These are phyloP conservation scores for Thamnophis elegans DNA, from an alignment of 2,797 vertebrate species.

Conservation along the genomic window DNA sequence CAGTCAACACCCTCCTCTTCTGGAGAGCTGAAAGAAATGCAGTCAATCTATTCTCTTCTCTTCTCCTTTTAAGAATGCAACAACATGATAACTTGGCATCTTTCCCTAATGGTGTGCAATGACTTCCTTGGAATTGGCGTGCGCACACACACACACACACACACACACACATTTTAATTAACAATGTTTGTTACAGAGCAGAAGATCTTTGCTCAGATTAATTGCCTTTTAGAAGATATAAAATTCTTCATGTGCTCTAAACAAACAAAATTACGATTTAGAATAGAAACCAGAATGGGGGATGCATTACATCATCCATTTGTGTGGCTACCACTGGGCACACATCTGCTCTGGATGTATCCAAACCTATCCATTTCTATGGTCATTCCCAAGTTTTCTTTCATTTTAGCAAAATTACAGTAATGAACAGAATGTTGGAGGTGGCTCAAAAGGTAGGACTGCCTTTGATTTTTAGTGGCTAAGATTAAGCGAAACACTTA, in stretches of 20 bases:
- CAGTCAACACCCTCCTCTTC: constrained; percentile 52
- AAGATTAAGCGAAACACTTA: background rate
- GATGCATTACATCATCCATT: background rate
- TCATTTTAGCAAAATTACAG: background rate
- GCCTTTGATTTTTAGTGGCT: background rate
- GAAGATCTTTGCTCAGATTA: background rate
- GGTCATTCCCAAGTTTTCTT: background rate
- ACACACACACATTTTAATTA: background rate
- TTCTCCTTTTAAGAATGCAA: background rate
- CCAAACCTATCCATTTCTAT: background rate
- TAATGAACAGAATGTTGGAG: background rate
- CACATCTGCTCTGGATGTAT: background rate
- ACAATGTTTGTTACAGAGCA: background rate
- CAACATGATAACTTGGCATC: background rate
- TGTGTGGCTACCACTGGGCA: background rate
- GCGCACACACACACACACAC: too few relatives aligned
- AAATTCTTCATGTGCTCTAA: background rate
- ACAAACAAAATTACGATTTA: background rate
- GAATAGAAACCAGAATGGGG: background rate
- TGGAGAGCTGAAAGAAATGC: constrained; percentile 39
- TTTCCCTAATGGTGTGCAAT: background rate
- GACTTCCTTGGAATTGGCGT: background rate
- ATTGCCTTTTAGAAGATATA: background rate
- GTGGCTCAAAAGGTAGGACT: background rate
- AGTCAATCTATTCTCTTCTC: background rate